A percentile compares a stretch with the other conserved stretches of the same genome.
phyloP scores from a whole-genome alignment of 1,140 invertebrate genomes.

The Agrypnia vestita region DNA sequence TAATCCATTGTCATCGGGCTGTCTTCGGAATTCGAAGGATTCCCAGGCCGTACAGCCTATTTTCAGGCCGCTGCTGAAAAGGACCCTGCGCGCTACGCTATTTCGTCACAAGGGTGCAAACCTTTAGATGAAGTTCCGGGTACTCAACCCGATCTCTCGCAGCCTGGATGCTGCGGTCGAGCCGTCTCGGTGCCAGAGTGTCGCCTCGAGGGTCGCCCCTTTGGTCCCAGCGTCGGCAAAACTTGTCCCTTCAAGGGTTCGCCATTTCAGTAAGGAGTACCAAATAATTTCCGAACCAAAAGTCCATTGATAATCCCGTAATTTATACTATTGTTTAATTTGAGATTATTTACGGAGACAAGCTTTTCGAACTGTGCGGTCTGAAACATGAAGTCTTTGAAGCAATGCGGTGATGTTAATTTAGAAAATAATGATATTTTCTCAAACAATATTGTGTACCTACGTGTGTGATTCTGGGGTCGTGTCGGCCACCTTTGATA shows the following conservation, averaged over 20 bases:
- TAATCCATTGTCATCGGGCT: conserved; percentile 26
- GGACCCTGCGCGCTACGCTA: too few species aligned
- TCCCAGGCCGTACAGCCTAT: background rate
- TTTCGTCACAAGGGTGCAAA: too few species aligned
- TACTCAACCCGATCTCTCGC: background rate
- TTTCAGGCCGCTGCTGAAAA: too few species aligned
- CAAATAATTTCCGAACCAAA: background rate
- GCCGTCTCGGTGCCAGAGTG: conserved; percentile 2
- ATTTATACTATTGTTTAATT: conserved; percentile 13
- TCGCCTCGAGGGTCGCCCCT: background rate
- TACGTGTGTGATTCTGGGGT: too few species aligned
- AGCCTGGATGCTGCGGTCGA: background rate
- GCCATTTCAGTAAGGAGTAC: background rate
- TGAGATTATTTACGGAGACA: conserved; percentile 17
- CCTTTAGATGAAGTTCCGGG: background rate
- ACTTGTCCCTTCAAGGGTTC: background rate
- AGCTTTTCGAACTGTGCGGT: background rate
- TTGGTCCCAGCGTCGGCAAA: conserved; percentile 9
- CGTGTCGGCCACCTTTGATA: too few species aligned
- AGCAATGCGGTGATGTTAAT: too few species aligned
- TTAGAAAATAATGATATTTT: too few species aligned
- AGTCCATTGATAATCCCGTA: background rate
- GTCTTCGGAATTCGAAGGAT: background rate
- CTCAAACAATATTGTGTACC: too few species aligned
- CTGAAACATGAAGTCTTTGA: background rate